Evolutionary conservation across 2,888 invertebrate species (phyloP), one percentile per base, ranked within the genome.

Genomic region (Polyploca ridens): DNA sequence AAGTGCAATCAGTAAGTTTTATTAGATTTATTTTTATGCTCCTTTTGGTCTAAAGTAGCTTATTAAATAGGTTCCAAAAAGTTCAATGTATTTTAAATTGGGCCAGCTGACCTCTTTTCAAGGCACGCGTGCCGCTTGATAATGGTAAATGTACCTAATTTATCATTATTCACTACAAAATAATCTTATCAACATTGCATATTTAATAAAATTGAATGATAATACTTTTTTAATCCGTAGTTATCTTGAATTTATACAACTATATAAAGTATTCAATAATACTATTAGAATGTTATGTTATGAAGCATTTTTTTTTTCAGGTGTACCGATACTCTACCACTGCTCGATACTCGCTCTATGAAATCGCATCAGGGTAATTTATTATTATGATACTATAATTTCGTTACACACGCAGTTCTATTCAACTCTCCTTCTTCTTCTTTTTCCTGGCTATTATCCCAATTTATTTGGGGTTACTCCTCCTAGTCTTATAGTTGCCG

Each of bases 271-370:
- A 62, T 60, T 66, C 41, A 66, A 58, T 60, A 63, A 63, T 63
- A 16, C 19, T 38, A 58, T 64, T 38, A 62, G 38, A 65, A 57
- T 57, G 19, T 65, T 46, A 41, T 38, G 5, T 16, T 49, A 57
- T 0, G 41, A 19, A n/a, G n/a, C n/a, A n/a, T n/a, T 60, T 38
- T 71, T 19, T 67, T 67, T 89, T 88, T 65, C 84, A 96, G 96
- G 94, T 95, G 8, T 97, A 96, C 80, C 91, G 97, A 64, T 96
- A 97, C 79, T 97, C 97, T 0, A 94, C 94, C 0, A 95, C 95
- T 6, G 96, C 96, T 2, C 92, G 90, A 75, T 97, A 94, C 78
- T 93, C 95, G 58, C 90, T 96, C 1, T 96, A 95, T 71, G 94
- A 96, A 76, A 94, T 96, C 46, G 87, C 73, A 4, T 88, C 88